phyloP scores from a whole-genome alignment of 1,140 invertebrate genomes.

The Portunus trituberculatus region DNA sequence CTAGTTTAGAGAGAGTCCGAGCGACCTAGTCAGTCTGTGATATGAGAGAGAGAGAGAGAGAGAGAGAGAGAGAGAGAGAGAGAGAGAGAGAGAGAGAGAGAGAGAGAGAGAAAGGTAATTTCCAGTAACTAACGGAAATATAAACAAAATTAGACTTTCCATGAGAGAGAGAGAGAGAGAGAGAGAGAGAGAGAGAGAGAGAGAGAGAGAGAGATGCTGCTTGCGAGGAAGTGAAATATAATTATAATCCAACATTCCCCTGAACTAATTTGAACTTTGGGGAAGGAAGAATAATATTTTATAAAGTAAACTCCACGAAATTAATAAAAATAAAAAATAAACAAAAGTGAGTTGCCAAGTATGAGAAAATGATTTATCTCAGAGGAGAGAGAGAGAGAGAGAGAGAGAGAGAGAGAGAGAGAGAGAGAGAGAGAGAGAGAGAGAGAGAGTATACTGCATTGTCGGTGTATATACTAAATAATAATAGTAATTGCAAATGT shows the following conservation, averaged over 20 bases:
- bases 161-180: slow-evolving; percentile 20
- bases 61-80: not conserved
- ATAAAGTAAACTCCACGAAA: no score
- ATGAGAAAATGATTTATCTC: no score
- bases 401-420: not conserved
- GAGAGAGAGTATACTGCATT: no score
- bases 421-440: no score
- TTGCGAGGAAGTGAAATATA: not conserved
- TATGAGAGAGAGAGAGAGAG: slow-evolving; percentile 1
- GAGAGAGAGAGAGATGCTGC: not conserved
- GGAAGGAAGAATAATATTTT: not conserved
- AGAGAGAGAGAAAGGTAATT: no score
- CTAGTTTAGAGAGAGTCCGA: not conserved
- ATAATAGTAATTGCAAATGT: no score
- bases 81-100: no score
- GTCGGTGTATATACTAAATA: no score
- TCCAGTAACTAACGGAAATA: no score
- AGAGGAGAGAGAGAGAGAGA: not conserved
- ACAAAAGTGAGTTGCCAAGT: no score
- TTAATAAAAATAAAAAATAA: no score
- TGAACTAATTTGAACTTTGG: slow-evolving; percentile 13
- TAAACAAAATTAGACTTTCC: no score
- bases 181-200: slow-evolving; percentile 20
- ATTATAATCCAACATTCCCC: not conserved
- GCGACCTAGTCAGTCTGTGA: slow-evolving; percentile 18